These are phyloP conservation scores for Remorina albescens DNA, from an alignment of 2,797 vertebrate genomes.

Conservation along the genomic window DNA sequence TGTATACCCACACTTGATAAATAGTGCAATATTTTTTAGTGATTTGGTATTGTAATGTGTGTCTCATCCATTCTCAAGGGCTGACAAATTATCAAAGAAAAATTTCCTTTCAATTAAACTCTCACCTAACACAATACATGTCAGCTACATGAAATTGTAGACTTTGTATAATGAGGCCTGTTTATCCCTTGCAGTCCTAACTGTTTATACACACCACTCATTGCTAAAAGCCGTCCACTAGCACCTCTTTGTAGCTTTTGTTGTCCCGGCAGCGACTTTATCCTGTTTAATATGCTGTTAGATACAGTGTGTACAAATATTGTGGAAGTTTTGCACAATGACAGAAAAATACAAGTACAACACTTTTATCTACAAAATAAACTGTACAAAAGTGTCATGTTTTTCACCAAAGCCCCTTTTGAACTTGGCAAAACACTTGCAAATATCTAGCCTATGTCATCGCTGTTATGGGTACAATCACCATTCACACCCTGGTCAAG, in stretches of 20 bases:
- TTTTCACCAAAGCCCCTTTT: not conserved
- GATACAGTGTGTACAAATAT: not conserved
- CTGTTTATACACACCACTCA: constrained; percentile 2
- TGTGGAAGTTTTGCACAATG: not conserved
- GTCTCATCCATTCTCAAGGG: not conserved
- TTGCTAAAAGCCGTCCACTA: not conserved
- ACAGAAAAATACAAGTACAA: not conserved
- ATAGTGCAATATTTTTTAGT: not conserved
- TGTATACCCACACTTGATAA: constrained; percentile 9
- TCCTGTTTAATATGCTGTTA: not conserved
- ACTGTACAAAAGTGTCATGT: not conserved
- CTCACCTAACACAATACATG: not conserved
- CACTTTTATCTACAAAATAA: not conserved
- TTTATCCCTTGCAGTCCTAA: not conserved
- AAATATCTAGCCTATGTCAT: too few species aligned
- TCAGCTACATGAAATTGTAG: constrained; percentile 1
- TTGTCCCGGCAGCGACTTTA: not conserved
- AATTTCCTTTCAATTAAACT: not conserved
- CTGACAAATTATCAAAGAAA: not conserved
- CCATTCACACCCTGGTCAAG: too few species aligned
- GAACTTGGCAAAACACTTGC: not conserved
- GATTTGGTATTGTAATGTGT: not conserved
- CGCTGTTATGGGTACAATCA: too few species aligned
- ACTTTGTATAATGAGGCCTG: constrained; percentile 9
- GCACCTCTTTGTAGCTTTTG: not conserved